Evolutionary conservation across 2,113 vertebrate species (phyloP).

Genomic region (Regulus satrapa): DNA sequence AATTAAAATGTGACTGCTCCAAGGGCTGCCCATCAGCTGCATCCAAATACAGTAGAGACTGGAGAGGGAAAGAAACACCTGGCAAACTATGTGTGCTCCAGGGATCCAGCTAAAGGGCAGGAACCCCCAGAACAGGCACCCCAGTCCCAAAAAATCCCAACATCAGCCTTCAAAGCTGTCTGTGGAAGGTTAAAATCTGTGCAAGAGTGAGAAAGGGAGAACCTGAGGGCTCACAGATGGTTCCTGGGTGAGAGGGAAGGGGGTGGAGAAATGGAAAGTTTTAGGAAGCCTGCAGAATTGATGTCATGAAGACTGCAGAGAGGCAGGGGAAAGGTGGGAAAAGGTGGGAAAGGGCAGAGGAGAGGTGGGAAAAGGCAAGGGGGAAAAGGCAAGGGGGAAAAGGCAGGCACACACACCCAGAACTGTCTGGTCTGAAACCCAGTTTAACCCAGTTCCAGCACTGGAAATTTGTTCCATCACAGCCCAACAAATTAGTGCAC

Average conservation of each 20-base stretch:
- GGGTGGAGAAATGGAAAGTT: not conserved
- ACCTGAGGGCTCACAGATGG: not conserved
- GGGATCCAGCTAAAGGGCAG: not conserved
- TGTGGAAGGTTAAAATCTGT: not conserved
- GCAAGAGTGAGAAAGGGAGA: not conserved
- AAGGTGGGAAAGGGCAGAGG: not conserved
- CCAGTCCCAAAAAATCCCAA: not conserved
- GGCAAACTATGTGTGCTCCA: not conserved
- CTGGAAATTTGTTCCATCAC: fast-evolving
- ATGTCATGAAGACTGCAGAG: not conserved
- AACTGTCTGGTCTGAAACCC: not conserved
- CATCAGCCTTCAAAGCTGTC: not conserved
- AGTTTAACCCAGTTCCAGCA: not conserved
- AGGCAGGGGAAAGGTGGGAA: not conserved
- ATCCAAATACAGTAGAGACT: not conserved
- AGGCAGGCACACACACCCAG: not conserved
- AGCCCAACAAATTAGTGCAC: fast-evolving
- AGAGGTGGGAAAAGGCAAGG: not conserved
- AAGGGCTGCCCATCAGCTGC: not conserved
- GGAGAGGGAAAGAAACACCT: not conserved
- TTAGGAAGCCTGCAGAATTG: not conserved
- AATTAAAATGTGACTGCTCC: not conserved
- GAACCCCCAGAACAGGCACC: not conserved
- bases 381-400: too few species aligned
- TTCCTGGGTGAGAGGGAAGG: not conserved